These are phyloP conservation scores for Axinella damicornis DNA, from an alignment of 37 sponge, comb jelly and placozoan species.

Conservation along the genomic window DNA sequence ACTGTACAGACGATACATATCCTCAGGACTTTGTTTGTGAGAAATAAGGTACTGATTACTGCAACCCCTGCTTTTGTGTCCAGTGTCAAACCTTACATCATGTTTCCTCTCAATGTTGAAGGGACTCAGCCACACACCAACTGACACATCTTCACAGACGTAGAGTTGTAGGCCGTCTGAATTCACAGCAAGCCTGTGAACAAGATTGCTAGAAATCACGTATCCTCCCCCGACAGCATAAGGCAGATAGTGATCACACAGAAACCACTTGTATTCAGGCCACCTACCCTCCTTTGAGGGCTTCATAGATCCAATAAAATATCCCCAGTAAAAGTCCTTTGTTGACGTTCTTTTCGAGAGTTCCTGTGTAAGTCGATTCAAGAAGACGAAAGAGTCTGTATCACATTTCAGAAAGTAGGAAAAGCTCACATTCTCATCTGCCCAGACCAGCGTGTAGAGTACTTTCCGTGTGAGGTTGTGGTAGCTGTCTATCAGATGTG, in stretches of 20 bases:
- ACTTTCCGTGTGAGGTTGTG: constrained; percentile 77
- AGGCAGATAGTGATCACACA: constrained; percentile 88
- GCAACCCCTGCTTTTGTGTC: constrained; percentile 85
- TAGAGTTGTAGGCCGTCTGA: constrained; percentile 59
- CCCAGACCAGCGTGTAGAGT: constrained; percentile 52
- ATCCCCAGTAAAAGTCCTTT: constrained; percentile 82
- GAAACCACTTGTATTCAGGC: constrained; percentile 79
- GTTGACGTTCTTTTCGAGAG: constrained; percentile 6
- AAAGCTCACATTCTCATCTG: constrained; percentile 40
- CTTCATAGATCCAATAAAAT: constrained; percentile 83
- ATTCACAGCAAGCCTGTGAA: constrained; percentile 50
- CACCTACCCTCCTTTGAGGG: constrained; percentile 89
- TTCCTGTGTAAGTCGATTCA: constrained; percentile 50
- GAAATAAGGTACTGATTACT: constrained; percentile 70
- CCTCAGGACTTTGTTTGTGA: constrained; percentile 77
- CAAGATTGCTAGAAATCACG: constrained; percentile 69
- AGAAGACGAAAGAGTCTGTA: constrained; percentile 80
- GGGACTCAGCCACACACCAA: constrained; percentile 87
- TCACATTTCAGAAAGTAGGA: constrained; percentile 87
- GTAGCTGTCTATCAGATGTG: constrained; percentile 67
- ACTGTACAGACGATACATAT: constrained; percentile 58
- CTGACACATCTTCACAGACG: constrained; percentile 87
- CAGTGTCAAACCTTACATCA: constrained; percentile 89
- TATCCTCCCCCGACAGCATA: constrained; percentile 94
- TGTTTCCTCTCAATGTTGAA: constrained; percentile 72